phyloP scores from a whole-genome alignment of 2,113 vertebrate species.

The Arenaria interpres region DNA sequence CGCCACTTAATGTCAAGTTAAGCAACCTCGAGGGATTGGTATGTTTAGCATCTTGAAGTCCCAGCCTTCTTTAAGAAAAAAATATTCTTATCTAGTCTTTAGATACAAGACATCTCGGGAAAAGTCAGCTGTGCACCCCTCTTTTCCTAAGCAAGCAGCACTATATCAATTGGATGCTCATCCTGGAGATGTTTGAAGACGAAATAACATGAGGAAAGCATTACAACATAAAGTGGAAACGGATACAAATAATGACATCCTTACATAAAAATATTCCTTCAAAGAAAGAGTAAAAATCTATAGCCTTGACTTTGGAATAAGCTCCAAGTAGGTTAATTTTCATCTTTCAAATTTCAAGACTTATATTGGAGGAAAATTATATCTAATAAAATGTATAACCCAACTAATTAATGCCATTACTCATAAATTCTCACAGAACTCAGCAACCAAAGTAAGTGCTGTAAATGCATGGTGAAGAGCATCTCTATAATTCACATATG shows the following conservation, averaged over 20 bases:
- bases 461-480: not conserved
- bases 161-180: not conserved
- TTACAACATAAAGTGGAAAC: not conserved
- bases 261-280: not conserved
- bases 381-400: slow-evolving; percentile 29
- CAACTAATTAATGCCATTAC: not conserved
- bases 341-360: slow-evolving; percentile 1
- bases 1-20: not conserved
- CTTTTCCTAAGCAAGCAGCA: not conserved
- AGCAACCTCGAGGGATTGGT: not conserved
- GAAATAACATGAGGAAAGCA: not conserved
- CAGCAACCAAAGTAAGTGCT: slow-evolving; percentile 42
- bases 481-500: not conserved
- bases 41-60: not conserved
- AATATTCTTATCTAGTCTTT: not conserved
- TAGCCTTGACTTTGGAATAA: not conserved
- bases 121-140: not conserved
- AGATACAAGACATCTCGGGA: not conserved
- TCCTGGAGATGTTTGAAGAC: not conserved
- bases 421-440: slow-evolving; percentile 37
- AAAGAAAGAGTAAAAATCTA: not conserved
- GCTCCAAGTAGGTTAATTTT: not conserved
- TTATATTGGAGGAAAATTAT: slow-evolving; percentile 22
- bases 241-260: not conserved
- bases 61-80: not conserved